phyloP scores from a whole-genome alignment of 2,797 vertebrate species.

The Ispidina lecontei region DNA sequence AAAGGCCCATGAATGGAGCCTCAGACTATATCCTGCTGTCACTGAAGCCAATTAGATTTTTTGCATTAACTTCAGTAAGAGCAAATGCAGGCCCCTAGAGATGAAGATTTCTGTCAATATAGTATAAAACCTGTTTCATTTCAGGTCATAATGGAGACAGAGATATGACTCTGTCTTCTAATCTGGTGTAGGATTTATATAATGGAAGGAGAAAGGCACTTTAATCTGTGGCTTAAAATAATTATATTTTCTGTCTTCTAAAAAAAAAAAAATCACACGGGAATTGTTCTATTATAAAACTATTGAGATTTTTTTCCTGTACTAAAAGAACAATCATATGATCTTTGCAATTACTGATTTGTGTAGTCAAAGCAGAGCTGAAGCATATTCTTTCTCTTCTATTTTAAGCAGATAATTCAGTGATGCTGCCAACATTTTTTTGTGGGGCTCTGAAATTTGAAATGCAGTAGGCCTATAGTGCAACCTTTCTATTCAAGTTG shows the following conservation, averaged over 20 bases:
- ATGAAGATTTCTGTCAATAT: slow-evolving; percentile 63
- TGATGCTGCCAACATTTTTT: neutral
- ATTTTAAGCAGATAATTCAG: neutral
- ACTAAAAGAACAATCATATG: slow-evolving; percentile 24
- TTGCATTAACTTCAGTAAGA: slow-evolving; percentile 59
- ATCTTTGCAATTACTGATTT: slow-evolving; percentile 31
- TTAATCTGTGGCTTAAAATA: slow-evolving; percentile 29
- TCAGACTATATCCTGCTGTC: slow-evolving; percentile 27
- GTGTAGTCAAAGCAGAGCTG: neutral
- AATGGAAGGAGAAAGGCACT: slow-evolving; percentile 44
- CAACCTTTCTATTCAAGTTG: neutral
- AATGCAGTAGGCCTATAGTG: neutral
- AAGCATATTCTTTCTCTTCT: neutral
- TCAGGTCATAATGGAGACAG: slow-evolving; percentile 30
- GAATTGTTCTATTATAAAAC: slow-evolving; percentile 8
- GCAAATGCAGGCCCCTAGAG: slow-evolving; percentile 48
- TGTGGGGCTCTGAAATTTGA: neutral
- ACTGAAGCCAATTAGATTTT: slow-evolving; percentile 57
- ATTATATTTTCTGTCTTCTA: slow-evolving; percentile 27
- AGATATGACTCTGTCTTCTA: slow-evolving; percentile 25
- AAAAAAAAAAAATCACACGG: neutral
- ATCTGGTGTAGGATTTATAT: slow-evolving; percentile 33
- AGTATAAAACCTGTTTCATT: slow-evolving; percentile 46
- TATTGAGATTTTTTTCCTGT: neutral
- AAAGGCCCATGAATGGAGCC: neutral